Percentiles rank a stretch among this genome's conserved stretches.
Evolutionary conservation across 2,888 invertebrate genomes (phyloP).

Genomic region (Plagodis dolabraria): DNA sequence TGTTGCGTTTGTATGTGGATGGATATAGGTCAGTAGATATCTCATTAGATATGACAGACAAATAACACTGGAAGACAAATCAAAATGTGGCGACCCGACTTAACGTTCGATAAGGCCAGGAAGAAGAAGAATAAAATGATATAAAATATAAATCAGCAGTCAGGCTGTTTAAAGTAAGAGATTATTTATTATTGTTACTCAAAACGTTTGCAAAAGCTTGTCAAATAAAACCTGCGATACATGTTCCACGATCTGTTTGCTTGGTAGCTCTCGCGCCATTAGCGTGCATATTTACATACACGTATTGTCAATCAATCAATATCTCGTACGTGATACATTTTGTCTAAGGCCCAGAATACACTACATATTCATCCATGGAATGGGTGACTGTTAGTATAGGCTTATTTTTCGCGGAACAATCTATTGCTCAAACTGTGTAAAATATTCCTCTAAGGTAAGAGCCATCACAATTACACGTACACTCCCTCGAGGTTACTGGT

Average conservation of each 20-base stretch:
- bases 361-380: not conserved
- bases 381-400: not conserved
- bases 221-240: constrained; percentile 9
- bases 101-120: too few relatives aligned
- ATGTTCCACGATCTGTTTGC: constrained; percentile 19
- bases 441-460: not conserved
- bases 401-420: not conserved
- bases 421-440: not conserved
- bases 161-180: too few relatives aligned
- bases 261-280: constrained; percentile 14
- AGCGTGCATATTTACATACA: constrained; percentile 29
- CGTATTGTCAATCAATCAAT: constrained; percentile 39
- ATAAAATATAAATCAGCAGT: too few relatives aligned
- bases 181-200: not conserved
- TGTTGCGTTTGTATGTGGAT: too few relatives aligned
- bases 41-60: too few relatives aligned
- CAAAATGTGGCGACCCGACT: too few relatives aligned
- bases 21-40: too few relatives aligned
- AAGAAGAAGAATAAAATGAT: too few relatives aligned
- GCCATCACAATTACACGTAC: constrained; percentile 10
- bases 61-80: too few relatives aligned
- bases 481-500: constrained; percentile 5
- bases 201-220: constrained; percentile 2
- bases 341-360: constrained; percentile 4
- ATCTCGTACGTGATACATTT: constrained; percentile 26